Base-by-base conservation (phyloP, 2,113 vertebrate species). In the Trogon surrucura region DNA sequence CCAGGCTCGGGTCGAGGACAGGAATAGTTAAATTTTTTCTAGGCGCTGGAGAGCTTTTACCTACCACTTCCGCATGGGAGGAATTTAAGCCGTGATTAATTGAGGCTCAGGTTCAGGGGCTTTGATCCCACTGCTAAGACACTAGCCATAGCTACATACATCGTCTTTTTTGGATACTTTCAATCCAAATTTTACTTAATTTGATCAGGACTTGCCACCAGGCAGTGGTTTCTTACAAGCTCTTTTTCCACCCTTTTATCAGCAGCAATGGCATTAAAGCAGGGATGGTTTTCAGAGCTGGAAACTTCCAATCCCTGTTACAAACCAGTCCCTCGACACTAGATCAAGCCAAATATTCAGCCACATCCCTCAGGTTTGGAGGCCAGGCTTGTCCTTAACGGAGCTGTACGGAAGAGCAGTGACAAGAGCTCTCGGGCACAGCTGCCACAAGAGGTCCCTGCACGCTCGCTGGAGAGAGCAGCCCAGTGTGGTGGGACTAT, bases 401-500 rank as follows among this genome's bases (percentile, higher is more conserved):
- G 47, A 53, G 67, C 44, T 29, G 6, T 1, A 2, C 2, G 5
- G 67, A 8, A 6, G 58, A 71, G 78, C 44, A 0, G 70, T 51
- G 81, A 50, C 25, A 1, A 81, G 75, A 84, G 41, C 66, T 58
- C 18, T 1, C 2, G 7, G 65, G 23, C 45, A 4, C 81, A 1
- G 65, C 88, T 61, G 73, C 96, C 96, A 88, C 96, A 74, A 97
- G 96, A 96, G 94, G 96, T 95, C 96, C 94, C 96, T 25, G 86
- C 93, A 16, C 57, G 8, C 94, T 50, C 89, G 73, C 94, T 3
- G 93, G 27, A 91, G 89, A 41, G n/a, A 57, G 44, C 79, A 7
- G 64, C 69, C 26, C 6, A 6, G 2, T 4, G 77, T 22, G 44
- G 8, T 22, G 78, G 94, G 51, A 51, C 77, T 91, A 62, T 22